Percentiles rank a stretch among this genome's conserved stretches.
Conservation (phyloP, 2,888 invertebrate species). For the Galerucella pusilla region DNA sequence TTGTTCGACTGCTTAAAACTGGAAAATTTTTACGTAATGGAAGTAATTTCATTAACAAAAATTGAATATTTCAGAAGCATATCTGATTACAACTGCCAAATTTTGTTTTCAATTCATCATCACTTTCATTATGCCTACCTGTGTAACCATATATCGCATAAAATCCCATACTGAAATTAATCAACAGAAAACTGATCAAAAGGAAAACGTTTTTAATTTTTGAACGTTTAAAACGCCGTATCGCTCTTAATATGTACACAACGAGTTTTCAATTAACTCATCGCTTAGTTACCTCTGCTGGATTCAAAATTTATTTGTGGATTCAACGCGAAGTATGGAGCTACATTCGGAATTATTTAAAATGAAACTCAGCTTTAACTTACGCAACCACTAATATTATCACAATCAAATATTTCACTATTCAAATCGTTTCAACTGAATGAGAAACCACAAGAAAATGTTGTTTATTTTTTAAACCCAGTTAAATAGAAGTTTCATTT, state of each 20-base stretch:
- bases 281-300: constrained; percentile 4
- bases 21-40: no score
- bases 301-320: background rate
- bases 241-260: constrained; percentile 2
- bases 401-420: background rate
- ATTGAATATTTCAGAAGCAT: no score
- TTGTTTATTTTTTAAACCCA: no score
- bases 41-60: no score
- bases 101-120: background rate
- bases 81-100: no score
- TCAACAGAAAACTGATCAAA: constrained; percentile 1
- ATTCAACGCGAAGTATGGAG: background rate
- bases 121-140: no score
- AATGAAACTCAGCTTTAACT: background rate
- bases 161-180: background rate
- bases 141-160: background rate
- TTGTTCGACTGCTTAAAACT: no score
- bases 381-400: background rate
- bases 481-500: no score
- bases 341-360: background rate
- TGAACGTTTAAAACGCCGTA: background rate
- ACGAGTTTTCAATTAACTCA: constrained; percentile 1
- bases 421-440: no score
- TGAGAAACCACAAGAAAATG: no score
- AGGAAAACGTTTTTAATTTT: constrained; percentile 2